Percentiles rank a stretch among this genome's conserved stretches.
These are phyloP conservation scores for Pelusios castaneus DNA, from an alignment of 2,113 vertebrate genomes.

Conservation along the genomic window DNA sequence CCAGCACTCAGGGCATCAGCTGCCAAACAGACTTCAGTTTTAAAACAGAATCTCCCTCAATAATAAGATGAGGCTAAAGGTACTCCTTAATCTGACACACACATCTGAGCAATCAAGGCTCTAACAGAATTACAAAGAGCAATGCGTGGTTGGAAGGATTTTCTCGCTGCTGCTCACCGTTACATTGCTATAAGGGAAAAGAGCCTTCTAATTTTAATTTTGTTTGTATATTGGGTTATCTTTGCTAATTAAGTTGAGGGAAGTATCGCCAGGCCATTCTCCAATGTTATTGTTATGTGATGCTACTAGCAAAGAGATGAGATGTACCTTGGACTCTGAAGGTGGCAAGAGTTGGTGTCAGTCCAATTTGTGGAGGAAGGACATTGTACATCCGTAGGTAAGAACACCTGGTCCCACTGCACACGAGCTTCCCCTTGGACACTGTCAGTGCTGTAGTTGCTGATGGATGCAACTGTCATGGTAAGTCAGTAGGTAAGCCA, in stretches of 20 bases:
- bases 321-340: background rate
- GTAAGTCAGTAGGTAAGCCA: background rate
- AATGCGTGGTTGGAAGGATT: background rate
- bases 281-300: background rate
- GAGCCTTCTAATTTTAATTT: background rate
- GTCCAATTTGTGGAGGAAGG: background rate
- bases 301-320: background rate
- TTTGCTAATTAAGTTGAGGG: background rate
- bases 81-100: background rate
- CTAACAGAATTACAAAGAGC: rapidly evolving
- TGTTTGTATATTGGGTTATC: background rate
- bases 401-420: background rate
- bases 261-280: background rate
- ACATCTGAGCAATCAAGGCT: background rate
- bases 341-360: background rate
- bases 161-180: background rate
- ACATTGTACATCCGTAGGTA: background rate
- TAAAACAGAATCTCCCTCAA: background rate
- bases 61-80: constrained; percentile 32
- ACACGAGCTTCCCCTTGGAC: background rate
- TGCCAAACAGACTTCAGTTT: background rate
- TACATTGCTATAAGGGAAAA: background rate
- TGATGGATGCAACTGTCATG: background rate
- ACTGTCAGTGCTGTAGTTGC: background rate
- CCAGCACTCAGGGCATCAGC: constrained; percentile 5